Evolutionary conservation across 2,797 vertebrate genomes (phyloP).

Genomic region (Coranthus polyacanthus): DNA sequence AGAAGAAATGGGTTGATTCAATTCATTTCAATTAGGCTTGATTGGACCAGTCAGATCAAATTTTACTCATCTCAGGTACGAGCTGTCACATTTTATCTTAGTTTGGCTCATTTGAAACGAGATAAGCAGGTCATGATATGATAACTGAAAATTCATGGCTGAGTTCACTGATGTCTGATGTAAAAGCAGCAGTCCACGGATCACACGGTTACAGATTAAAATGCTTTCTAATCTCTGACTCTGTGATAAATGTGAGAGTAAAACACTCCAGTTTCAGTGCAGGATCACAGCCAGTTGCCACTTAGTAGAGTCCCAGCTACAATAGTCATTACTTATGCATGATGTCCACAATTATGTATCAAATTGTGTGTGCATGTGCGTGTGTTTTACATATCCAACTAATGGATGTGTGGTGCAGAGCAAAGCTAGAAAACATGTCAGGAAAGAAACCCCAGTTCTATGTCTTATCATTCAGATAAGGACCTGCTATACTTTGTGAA

Average conservation of each 20-base stretch:
- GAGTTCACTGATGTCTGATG: slow-evolving; percentile 20
- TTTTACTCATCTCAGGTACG: slow-evolving; percentile 75
- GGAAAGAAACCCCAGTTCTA: slow-evolving; percentile 9
- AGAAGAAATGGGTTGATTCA: slow-evolving; percentile 81
- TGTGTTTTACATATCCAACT: slow-evolving; percentile 38
- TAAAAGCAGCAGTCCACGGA: slow-evolving; percentile 16
- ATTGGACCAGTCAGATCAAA: slow-evolving; percentile 76
- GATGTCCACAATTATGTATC: slow-evolving; percentile 72
- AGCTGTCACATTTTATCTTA: slow-evolving; percentile 58
- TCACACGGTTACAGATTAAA: slow-evolving; percentile 33
- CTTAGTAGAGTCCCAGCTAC: slow-evolving; percentile 83
- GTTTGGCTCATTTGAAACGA: slow-evolving; percentile 21
- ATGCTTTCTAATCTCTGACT: slow-evolving; percentile 48
- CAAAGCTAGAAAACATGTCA: slow-evolving; percentile 41
- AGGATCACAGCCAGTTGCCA: slow-evolving; percentile 84
- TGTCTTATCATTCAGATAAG: slow-evolving; percentile 19
- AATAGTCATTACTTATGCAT: slow-evolving; percentile 87
- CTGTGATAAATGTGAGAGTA: slow-evolving; percentile 47
- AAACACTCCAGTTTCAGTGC: slow-evolving; percentile 62
- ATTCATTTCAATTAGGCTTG: slow-evolving; percentile 79
- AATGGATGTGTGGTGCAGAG: slow-evolving; percentile 20
- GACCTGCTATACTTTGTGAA: too few species aligned
- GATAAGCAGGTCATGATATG: slow-evolving; percentile 55
- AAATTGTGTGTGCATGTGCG: slow-evolving; percentile 70
- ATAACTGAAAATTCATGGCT: slow-evolving; percentile 41